phyloP scores from a whole-genome alignment of 2,797 vertebrate genomes.

The Oryzias sinensis region DNA sequence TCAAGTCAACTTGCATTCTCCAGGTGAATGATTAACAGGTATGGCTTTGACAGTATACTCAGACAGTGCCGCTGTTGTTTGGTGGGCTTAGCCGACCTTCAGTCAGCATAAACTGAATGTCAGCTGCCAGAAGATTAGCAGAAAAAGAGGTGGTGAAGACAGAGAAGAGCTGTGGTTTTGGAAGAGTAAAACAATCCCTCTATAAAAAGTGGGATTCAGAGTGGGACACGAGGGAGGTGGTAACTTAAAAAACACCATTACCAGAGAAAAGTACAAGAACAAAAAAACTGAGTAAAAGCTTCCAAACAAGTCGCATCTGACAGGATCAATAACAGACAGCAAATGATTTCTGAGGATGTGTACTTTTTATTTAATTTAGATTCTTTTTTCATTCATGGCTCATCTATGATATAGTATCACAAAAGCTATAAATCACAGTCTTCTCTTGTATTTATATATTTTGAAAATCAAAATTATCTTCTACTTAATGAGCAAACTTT shows the following conservation, averaged over 20 bases:
- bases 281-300: conserved; percentile 22
- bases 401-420: no score
- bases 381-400: no score
- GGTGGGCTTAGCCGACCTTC: conserved; percentile 43
- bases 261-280: not conserved
- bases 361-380: no score
- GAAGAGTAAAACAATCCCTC: conserved; percentile 53
- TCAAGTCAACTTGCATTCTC: conserved; percentile 24
- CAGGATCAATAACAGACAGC: no score
- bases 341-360: no score
- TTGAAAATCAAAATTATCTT: no score
- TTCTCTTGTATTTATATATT: no score
- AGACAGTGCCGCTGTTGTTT: conserved; percentile 12
- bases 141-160: conserved; percentile 26
- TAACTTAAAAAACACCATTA: conserved; percentile 11
- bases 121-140: conserved; percentile 33
- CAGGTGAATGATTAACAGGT: conserved; percentile 55
- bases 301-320: not conserved
- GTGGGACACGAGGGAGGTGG: conserved; percentile 11
- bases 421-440: no score
- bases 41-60: conserved; percentile 29
- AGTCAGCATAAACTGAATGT: conserved; percentile 36
- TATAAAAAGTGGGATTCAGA: conserved; percentile 18
- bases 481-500: no score
- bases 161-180: conserved; percentile 55